Percentiles rank a stretch among this genome's conserved stretches.
phyloP scores from a whole-genome alignment of 2,797 vertebrate genomes.

The Huso huso region DNA sequence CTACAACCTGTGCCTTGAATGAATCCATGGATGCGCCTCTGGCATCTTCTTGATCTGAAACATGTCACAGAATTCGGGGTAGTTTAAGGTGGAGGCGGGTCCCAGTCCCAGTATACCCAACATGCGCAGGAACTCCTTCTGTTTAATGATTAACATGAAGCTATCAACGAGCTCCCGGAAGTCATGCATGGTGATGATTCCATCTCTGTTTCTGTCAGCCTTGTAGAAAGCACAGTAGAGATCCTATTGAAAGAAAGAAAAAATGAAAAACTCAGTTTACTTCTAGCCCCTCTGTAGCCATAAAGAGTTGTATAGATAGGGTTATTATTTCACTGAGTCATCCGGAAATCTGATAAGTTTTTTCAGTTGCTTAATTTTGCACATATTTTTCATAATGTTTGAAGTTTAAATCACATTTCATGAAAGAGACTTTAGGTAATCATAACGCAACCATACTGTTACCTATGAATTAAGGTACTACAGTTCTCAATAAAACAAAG shows the following conservation, averaged over 20 bases:
- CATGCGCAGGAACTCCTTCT: slow-evolving; percentile 45
- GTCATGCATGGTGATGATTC: slow-evolving; percentile 45
- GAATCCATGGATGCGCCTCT: slow-evolving; percentile 7
- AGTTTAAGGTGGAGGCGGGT: slow-evolving; percentile 42
- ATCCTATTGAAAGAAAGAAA: slow-evolving; percentile 39
- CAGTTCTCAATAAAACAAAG: too few relatives aligned
- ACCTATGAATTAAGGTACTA: too few relatives aligned
- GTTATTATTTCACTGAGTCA: too few relatives aligned
- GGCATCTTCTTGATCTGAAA: slow-evolving; percentile 34
- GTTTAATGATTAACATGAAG: slow-evolving; percentile 41
- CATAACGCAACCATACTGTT: too few relatives aligned
- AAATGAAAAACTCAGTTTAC: neutral
- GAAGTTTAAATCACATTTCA: too few relatives aligned
- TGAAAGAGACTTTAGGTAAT: too few relatives aligned
- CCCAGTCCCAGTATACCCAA: slow-evolving; percentile 49
- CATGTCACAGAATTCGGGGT: slow-evolving; percentile 46
- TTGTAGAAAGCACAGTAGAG: slow-evolving; percentile 53
- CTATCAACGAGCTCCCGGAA: slow-evolving; percentile 44
- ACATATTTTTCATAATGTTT: too few relatives aligned
- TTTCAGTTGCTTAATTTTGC: too few relatives aligned
- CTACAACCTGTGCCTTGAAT: too few relatives aligned
- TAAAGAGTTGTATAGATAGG: too few relatives aligned
- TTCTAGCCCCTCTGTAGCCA: too few relatives aligned
- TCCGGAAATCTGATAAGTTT: too few relatives aligned
- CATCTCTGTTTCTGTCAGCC: slow-evolving; percentile 51